A percentile compares a stretch with the other conserved stretches of the same genome.
Conservation (phyloP, 2,888 invertebrate species). For the Megaustenia siamemsis region DNA sequence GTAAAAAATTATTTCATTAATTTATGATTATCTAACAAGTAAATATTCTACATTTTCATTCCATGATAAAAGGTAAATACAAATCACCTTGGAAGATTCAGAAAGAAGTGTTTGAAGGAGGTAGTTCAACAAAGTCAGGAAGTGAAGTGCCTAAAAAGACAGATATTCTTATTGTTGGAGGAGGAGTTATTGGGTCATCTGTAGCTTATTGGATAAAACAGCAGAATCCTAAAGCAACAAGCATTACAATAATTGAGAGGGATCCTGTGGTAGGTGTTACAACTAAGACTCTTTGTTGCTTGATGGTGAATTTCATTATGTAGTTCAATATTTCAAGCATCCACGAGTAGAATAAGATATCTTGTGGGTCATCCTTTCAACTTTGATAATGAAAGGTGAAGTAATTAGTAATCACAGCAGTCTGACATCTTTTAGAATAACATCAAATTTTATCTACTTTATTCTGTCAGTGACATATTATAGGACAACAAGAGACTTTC, state of each 20-base stretch:
- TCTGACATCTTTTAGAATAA: too few relatives aligned
- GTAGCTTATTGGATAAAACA: slow-evolving; percentile 94
- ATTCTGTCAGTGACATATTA: too few relatives aligned
- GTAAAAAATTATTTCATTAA: too few relatives aligned
- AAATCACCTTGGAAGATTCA: slow-evolving; percentile 63
- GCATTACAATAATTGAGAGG: slow-evolving; percentile 92
- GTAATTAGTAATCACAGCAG: too few relatives aligned
- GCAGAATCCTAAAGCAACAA: slow-evolving; percentile 85
- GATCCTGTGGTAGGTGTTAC: slow-evolving; percentile 86
- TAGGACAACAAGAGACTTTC: too few relatives aligned
- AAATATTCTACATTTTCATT: neutral
- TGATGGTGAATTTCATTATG: too few relatives aligned
- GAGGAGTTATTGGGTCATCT: slow-evolving; percentile 91
- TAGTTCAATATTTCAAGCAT: too few relatives aligned
- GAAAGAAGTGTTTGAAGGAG: slow-evolving; percentile 61
- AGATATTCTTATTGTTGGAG: slow-evolving; percentile 94
- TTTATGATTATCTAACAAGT: neutral
- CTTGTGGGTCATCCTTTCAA: too few relatives aligned
- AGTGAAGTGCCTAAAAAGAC: slow-evolving; percentile 69
- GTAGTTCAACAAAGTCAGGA: slow-evolving; percentile 25
- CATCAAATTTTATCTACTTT: too few relatives aligned
- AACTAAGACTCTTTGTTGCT: too few relatives aligned
- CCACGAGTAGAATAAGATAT: too few relatives aligned
- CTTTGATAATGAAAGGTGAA: too few relatives aligned
- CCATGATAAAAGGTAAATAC: slow-evolving; percentile 46